Evolutionary conservation across 2,113 vertebrate species (phyloP), one percentile per base, ranked within the genome.

Genomic region (Hiodon alosoides): DNA sequence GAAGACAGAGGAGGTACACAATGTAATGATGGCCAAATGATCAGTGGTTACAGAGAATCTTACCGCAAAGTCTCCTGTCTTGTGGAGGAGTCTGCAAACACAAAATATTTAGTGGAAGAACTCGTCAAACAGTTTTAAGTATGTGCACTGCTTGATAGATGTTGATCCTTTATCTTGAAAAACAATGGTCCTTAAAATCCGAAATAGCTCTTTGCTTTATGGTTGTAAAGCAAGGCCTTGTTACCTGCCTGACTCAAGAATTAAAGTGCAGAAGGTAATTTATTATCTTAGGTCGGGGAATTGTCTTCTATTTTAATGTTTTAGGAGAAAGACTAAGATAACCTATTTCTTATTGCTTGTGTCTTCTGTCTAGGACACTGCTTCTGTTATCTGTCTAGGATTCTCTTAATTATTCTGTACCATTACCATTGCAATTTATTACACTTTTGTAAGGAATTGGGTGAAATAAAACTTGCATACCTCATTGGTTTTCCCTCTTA

Each of bases 1-100:
- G 89, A 89, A 85, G 86, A 89, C 87, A 84, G 86, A 82, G 86
- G 87, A 90, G 88, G 86, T 90, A 83, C 90, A 90, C 87, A 90
- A 87, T 88, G 87, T 86, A 84, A 83, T 71, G 80, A 86, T 81
- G 85, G 77, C 80, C 71, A 87, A 79, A 90, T 83, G 81, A 85
- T 85, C 79, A 78, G 78, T 51, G 86, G 85, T 89, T 88, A 90
- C 85, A 90, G 88, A 88, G 90, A 90, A 50, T 89, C 89, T 91
- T 87, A 85, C 88, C 87, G 86, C 85, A 81, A 84, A 55, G n/a
- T 46, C 5, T 86, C 87, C 88, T 89, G 83, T 92, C 89, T 90
- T 91, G 31, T 50, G 87, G 76, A 84, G 81, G 82, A 82, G 76
- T 84, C 71, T 88, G 89, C 87, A 89, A 93, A 95, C 91, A 94